A percentile compares a stretch with the other conserved stretches of the same genome.
These are phyloP conservation scores for Papilio polytes DNA, from an alignment of 1,140 invertebrate genomes.

Conservation along the genomic window DNA sequence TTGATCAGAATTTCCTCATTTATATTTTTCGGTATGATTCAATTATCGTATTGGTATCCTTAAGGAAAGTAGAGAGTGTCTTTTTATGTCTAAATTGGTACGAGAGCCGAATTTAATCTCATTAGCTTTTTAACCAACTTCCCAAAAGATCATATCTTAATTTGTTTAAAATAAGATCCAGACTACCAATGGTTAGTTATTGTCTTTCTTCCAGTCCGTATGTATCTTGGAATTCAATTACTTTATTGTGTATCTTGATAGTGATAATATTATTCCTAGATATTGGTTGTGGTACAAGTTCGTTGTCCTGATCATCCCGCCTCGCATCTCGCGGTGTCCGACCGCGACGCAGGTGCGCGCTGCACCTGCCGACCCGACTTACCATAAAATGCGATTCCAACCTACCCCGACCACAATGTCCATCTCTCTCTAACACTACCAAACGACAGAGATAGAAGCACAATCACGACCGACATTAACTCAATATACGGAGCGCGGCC, in stretches of 20 bases:
- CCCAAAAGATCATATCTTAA: too few species aligned
- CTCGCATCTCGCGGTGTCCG: slow-evolving; percentile 72
- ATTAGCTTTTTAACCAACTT: background rate
- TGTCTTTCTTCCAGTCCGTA: background rate
- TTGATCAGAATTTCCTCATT: background rate
- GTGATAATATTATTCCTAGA: slow-evolving; percentile 29
- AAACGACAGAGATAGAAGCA: slow-evolving; percentile 56
- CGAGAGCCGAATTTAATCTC: background rate
- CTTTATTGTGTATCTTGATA: background rate
- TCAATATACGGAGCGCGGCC: slow-evolving; percentile 75
- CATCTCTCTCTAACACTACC: slow-evolving; percentile 57
- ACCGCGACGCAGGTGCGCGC: slow-evolving; percentile 72
- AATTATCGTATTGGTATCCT: background rate
- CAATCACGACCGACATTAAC: slow-evolving; percentile 79
- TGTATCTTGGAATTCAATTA: slow-evolving; percentile 6
- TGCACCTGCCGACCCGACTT: slow-evolving; percentile 78
- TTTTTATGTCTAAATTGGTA: background rate
- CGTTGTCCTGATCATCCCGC: slow-evolving; percentile 57
- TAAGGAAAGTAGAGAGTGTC: background rate
- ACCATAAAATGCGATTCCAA: slow-evolving; percentile 77
- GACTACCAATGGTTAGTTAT: background rate
- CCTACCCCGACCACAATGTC: slow-evolving; percentile 66
- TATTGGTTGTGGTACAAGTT: slow-evolving; percentile 49
- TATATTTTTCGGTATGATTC: background rate
- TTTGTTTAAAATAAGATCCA: background rate